Evolutionary conservation across 2,113 vertebrate species (phyloP).

Genomic region (human): DNA sequence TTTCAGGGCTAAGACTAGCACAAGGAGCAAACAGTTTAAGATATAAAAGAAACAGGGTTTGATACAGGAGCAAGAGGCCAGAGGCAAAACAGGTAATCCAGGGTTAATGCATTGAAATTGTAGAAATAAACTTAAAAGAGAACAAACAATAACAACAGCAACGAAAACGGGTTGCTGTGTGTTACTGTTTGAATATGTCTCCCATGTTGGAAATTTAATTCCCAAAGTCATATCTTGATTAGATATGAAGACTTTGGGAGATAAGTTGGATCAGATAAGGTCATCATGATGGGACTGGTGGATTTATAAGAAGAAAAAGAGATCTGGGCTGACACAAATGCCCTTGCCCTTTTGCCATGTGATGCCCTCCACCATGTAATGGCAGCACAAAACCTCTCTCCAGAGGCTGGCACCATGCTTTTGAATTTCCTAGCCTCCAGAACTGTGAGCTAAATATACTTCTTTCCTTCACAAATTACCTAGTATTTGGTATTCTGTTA

Average conservation of each 20-base stretch:
- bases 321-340: neutral
- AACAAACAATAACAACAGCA: neutral
- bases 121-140: neutral
- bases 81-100: neutral
- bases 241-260: neutral
- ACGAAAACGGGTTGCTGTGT: neutral
- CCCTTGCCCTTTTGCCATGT: neutral
- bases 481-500: neutral
- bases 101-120: neutral
- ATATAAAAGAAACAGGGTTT: neutral
- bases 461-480: neutral
- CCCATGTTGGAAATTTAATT: neutral
- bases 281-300: neutral
- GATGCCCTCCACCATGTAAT: neutral
- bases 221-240: neutral
- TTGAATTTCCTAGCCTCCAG: neutral
- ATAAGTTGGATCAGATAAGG: neutral
- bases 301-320: neutral
- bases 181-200: neutral
- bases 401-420: neutral
- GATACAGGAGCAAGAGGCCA: neutral
- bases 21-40: neutral
- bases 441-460: neutral
- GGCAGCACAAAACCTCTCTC: neutral
- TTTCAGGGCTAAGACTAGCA: neutral